phyloP scores from a whole-genome alignment of 2,888 invertebrate genomes.

The Stenichneumon culpator region DNA sequence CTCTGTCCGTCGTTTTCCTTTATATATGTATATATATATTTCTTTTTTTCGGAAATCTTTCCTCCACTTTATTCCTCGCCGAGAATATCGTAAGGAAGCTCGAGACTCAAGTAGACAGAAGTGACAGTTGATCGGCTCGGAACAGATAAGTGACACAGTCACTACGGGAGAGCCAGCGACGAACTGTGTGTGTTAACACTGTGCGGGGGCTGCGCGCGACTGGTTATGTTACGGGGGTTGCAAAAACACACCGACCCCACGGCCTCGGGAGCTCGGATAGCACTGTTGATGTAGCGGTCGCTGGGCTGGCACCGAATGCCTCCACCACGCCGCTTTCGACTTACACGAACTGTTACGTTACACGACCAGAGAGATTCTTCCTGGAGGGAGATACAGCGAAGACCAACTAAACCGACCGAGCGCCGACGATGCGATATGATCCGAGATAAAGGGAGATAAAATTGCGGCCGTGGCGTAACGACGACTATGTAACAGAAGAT shows the following conservation, averaged over 20 bases:
- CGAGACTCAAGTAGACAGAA: conserved; percentile 5
- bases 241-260: conserved; percentile 79
- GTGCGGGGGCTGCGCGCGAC: conserved; percentile 65
- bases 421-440: conserved; percentile 36
- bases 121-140: conserved; percentile 6
- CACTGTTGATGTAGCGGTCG: conserved; percentile 78
- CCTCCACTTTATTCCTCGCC: neutral
- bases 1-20: conserved; percentile 36
- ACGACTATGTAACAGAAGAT: neutral
- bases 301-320: conserved; percentile 75
- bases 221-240: conserved; percentile 66
- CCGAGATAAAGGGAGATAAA: conserved; percentile 3
- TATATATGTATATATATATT: neutral
- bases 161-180: conserved; percentile 1
- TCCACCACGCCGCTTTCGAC: conserved; percentile 72
- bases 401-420: conserved; percentile 44
- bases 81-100: conserved; percentile 10
- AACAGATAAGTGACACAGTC: conserved; percentile 19
- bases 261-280: conserved; percentile 79
- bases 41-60: neutral
- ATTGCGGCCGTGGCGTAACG: neutral
- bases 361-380: conserved; percentile 40
- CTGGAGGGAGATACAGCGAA: conserved; percentile 58
- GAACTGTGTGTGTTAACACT: conserved; percentile 45
- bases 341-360: conserved; percentile 53